Percentiles rank a stretch among this genome's conserved stretches.
Evolutionary conservation across 2,113 vertebrate species (phyloP).

Genomic region (Pachycephala philippinensis): DNA sequence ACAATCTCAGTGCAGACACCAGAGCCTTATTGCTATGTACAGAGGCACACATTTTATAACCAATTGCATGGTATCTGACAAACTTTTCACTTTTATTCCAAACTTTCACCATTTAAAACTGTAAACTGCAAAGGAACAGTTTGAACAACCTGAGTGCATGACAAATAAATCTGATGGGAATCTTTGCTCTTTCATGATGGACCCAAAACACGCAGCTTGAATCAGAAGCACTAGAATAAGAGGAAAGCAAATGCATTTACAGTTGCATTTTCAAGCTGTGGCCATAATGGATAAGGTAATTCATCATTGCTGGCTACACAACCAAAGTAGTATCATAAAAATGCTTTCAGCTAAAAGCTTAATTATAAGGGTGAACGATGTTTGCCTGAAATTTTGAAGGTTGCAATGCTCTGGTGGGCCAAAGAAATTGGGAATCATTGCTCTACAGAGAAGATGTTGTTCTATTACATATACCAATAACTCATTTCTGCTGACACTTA

Average conservation of each 20-base stretch:
- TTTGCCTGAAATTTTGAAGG: constrained; percentile 15
- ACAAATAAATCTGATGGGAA: neutral
- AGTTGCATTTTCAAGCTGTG: constrained; percentile 20
- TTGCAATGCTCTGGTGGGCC: constrained; percentile 22
- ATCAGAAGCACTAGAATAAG: neutral
- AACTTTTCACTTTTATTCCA: neutral
- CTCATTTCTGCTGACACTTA: neutral
- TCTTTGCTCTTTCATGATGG: neutral
- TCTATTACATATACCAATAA: neutral
- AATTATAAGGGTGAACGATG: neutral
- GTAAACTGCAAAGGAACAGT: neutral
- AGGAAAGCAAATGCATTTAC: neutral
- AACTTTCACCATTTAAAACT: neutral
- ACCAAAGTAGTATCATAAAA: constrained; percentile 1
- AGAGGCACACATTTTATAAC: neutral
- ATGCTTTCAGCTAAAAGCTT: constrained; percentile 40
- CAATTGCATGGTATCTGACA: neutral
- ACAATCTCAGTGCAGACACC: neutral
- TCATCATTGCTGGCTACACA: neutral
- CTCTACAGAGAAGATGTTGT: neutral
- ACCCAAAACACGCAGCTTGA: neutral
- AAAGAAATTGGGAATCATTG: constrained; percentile 37
- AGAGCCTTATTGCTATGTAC: neutral
- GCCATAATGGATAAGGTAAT: constrained; percentile 9
- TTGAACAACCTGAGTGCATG: neutral